Evolutionary conservation across 2,113 vertebrate species (phyloP), one percentile per base, ranked within the genome.

Genomic region (Dolichotis patagonum): DNA sequence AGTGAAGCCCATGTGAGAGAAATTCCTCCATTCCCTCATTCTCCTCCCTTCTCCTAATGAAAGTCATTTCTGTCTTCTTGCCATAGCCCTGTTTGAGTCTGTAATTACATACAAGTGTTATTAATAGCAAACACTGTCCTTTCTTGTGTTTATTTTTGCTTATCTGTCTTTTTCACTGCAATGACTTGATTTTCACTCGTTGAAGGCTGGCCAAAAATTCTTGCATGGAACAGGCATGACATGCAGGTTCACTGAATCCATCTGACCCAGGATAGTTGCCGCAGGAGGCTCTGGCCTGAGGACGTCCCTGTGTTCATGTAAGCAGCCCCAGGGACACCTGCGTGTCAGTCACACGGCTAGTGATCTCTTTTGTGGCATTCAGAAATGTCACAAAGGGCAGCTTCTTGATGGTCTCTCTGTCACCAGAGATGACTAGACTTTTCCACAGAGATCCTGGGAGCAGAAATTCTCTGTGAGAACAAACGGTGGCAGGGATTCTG

Each of bases 11-110:
- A 49, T 60, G 43, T 17, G 26, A 71, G 41, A 26, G 43, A 71
- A 65, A 5, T 14, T 4, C 17, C 5, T 24, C 28, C 20, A 13
- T 7, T 5, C 16, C 3, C 0, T 19, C 8, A 20, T 56, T 10
- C 14, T 54, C 5, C 26, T 63, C 14, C 38, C 17, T 12, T 2
- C 32, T 28, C 26, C 52, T 81, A 62, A 0, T 4, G 16, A n/a
- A 86, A 86, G 49, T 56, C 75, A 28, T 2, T 12, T 84, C 38
- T 78, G 81, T 28, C 73, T 65, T 60, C 56, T 87, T 71, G 43
- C n/a, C 32, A 24, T 0, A 14, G 35, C 11, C 56, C 63, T 73
- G 24, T 58, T 88, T 62, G 30, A 8, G 28, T 67, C 41, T 86
- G 52, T 65, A 54, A 86, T 86, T 54, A 77, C 16, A 35, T 2